A percentile compares a stretch with the other conserved stretches of the same genome.
Evolutionary conservation across 2,888 invertebrate genomes (phyloP).

Genomic region (Tridacna gigas): DNA sequence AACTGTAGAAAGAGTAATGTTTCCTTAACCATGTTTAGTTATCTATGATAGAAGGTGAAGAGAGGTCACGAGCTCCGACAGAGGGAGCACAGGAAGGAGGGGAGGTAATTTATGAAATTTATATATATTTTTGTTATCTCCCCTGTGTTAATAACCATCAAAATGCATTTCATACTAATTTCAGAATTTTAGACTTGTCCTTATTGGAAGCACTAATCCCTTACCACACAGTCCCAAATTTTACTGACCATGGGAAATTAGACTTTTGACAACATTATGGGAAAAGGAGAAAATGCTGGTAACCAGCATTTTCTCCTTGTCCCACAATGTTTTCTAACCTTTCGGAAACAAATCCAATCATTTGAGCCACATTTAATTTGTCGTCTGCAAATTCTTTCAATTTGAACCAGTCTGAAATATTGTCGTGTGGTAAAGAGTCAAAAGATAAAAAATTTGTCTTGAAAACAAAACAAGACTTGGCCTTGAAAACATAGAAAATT

Average conservation of each 20-base stretch:
- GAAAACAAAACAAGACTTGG: too few species aligned
- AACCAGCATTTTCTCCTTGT: not conserved
- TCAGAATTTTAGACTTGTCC: too few species aligned
- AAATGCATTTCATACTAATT: too few species aligned
- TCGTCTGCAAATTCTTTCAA: too few species aligned
- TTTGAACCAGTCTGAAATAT: too few species aligned
- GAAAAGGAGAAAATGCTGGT: not conserved
- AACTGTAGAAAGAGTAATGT: not conserved
- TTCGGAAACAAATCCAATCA: too few species aligned
- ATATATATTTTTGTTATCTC: not conserved
- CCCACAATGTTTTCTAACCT: not conserved
- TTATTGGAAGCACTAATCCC: not conserved
- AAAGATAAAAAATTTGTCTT: too few species aligned
- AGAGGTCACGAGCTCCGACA: constrained; percentile 73
- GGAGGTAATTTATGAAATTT: constrained; percentile 46
- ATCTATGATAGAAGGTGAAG: constrained; percentile 82
- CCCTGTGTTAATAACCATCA: not conserved
- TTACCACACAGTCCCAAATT: not conserved
- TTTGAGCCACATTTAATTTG: too few species aligned
- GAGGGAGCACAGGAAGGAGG: constrained; percentile 66
- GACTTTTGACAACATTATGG: not conserved
- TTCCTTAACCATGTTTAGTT: constrained; percentile 74
- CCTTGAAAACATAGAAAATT: too few species aligned
- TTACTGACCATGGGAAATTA: not conserved
- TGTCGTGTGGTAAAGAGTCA: too few species aligned